phyloP scores from a whole-genome alignment of 2,888 invertebrate genomes.

The Dynastes hyllus region DNA sequence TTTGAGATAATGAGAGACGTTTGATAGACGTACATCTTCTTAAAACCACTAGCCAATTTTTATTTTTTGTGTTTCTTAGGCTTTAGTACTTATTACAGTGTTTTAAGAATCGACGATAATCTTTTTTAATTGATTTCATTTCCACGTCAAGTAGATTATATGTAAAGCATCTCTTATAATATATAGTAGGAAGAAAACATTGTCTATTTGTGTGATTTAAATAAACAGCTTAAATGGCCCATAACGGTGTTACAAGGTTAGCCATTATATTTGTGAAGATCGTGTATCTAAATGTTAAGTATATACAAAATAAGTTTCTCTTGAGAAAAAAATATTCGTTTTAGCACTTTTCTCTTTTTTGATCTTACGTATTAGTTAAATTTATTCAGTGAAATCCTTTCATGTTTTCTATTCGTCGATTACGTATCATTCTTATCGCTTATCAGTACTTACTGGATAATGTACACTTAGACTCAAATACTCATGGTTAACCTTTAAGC shows the following conservation, averaged over 20 bases:
- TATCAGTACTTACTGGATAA: slow-evolving; percentile 23
- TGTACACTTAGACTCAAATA: slow-evolving; percentile 7
- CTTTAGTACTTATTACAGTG: slow-evolving; percentile 52
- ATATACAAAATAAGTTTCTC: no score
- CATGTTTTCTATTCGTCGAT: no score
- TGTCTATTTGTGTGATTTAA: slow-evolving; percentile 25
- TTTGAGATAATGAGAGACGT: slow-evolving; percentile 79
- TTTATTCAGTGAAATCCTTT: no score
- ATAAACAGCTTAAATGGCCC: slow-evolving; percentile 20
- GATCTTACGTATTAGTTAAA: no score
- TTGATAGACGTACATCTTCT: slow-evolving; percentile 43
- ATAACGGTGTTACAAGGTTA: slow-evolving; percentile 8
- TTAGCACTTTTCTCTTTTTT: no score
- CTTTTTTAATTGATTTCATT: slow-evolving; percentile 14
- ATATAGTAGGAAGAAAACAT: not conserved
- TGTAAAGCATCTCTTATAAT: not conserved
- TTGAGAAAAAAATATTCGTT: no score
- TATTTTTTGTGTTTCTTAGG: slow-evolving; percentile 44
- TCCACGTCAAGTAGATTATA: slow-evolving; percentile 23
- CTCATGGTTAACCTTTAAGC: slow-evolving; percentile 17
- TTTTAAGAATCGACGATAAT: slow-evolving; percentile 18
- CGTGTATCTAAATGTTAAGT: not conserved
- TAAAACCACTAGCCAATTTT: slow-evolving; percentile 33
- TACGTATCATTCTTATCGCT: not conserved
- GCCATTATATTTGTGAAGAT: slow-evolving; percentile 31